Evolutionary conservation across 2,888 invertebrate species (phyloP), one percentile per base, ranked within the genome.

Genomic region (Tetramorium bicarinatum): DNA sequence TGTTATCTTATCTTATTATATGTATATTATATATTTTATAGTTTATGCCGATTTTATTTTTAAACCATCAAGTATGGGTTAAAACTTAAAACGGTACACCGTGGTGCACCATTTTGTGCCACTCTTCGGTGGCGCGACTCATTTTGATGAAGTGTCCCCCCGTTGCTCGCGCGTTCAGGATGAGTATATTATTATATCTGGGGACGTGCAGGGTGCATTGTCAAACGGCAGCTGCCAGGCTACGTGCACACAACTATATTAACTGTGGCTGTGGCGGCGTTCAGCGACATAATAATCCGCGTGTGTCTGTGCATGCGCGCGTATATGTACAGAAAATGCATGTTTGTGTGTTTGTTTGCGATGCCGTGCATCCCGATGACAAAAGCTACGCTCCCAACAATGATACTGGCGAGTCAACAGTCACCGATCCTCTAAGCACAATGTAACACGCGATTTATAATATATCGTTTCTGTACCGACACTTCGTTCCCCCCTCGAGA

Each of bases 401-500:
- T 94, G 92, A 92, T 89, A 91, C 91, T 92, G 92, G 87, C 93
- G 91, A 94, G 93, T 94, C 94, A 94, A 94, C 94, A 94, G 93
- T 94, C 93, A 94, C 93, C 79, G 91, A 92, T 90, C 88, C 92
- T 93, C 91, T 91, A 89, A 91, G 93, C 91, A 94, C 94, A 94
- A 94, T 94, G 92, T 93, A 93, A 92, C 92, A 90, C 92, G 89
- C 93, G 93, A 94, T 94, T 94, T 94, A 94, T 94, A 92, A 93
- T 92, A 87, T 87, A 88, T 88, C 88, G 90, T 81, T 89, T 87
- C 85, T 85, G n/a, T 52, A 77, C 81, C 87, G 83, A 82, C 88
- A 84, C 88, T 84, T 85, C 82, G 66, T 74, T 41, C 62, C 79
- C 88, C 61, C 74, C 62, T 29, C 62, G 62, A 25, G 25, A 8